phyloP scores from a whole-genome alignment of 2,113 vertebrate species.

The Takifugu bimaculatus region DNA sequence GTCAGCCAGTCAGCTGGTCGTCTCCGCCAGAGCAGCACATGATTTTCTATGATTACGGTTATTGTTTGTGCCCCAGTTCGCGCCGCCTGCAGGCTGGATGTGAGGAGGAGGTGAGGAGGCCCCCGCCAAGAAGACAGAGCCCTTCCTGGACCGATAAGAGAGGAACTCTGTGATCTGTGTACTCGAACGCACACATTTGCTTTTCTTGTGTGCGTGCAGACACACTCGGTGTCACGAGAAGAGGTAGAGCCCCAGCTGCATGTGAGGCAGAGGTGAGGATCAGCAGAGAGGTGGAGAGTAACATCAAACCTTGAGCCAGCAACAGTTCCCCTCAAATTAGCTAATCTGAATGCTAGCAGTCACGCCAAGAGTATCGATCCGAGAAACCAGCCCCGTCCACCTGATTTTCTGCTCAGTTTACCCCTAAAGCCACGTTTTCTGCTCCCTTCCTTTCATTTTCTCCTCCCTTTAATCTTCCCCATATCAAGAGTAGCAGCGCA shows the following conservation, averaged over 20 bases:
- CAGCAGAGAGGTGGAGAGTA: too few species aligned
- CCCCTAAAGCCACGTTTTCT: slow-evolving; percentile 27
- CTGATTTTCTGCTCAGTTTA: slow-evolving; percentile 34
- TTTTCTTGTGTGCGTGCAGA: too few species aligned
- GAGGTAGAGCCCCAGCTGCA: too few species aligned
- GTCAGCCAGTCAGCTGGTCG: slow-evolving; percentile 73
- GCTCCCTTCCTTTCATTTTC: slow-evolving; percentile 12
- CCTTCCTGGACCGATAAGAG: neutral
- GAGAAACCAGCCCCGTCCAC: slow-evolving; percentile 18
- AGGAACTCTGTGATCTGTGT: neutral
- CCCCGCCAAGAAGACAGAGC: neutral
- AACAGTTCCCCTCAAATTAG: too few species aligned
- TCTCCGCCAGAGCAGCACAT: slow-evolving; percentile 66
- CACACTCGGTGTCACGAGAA: too few species aligned
- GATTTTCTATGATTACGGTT: slow-evolving; percentile 71
- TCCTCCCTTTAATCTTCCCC: slow-evolving; percentile 47
- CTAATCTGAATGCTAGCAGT: too few species aligned
- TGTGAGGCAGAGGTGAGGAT: too few species aligned
- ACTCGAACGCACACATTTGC: too few species aligned
- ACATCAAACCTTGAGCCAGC: too few species aligned
- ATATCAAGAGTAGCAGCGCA: slow-evolving; percentile 22
- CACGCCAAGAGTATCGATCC: too few species aligned
- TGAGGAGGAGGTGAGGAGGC: slow-evolving; percentile 11
- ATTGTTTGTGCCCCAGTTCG: slow-evolving; percentile 73
- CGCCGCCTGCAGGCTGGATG: slow-evolving; percentile 55